Percentiles rank a stretch among this genome's conserved stretches.
These are phyloP conservation scores for Acanthosepion lycidas DNA, from an alignment of 2,888 invertebrate species.

Conservation along the genomic window DNA sequence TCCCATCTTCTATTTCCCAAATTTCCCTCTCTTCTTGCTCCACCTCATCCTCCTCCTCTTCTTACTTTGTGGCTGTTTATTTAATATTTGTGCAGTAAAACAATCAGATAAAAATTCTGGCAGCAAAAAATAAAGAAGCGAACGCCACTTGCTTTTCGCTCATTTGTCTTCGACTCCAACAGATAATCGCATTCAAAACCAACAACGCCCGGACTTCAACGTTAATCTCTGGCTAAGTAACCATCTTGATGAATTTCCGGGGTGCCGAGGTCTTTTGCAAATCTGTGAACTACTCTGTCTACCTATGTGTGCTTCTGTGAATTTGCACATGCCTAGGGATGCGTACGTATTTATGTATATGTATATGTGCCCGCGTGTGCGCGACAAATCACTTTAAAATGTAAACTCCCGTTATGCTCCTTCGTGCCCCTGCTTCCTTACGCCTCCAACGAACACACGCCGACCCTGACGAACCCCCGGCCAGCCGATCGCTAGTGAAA, in stretches of 20 bases:
- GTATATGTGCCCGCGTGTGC: neutral
- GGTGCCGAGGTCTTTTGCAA: neutral
- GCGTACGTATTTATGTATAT: neutral
- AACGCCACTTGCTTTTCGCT: neutral
- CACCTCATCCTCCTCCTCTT: neutral
- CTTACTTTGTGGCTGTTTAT: neutral
- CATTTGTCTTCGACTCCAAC: neutral
- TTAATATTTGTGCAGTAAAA: neutral
- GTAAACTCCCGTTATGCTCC: neutral
- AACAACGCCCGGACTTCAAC: neutral
- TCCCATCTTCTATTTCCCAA: neutral
- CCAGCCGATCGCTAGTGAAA: neutral
- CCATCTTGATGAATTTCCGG: conserved; percentile 2
- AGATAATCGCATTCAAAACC: neutral
- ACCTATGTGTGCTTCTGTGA: neutral
- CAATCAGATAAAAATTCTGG: neutral
- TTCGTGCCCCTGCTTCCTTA: neutral
- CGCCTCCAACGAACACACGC: neutral
- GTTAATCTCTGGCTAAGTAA: too few relatives aligned
- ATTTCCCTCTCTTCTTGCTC: neutral
- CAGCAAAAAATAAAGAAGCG: neutral
- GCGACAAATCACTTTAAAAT: neutral
- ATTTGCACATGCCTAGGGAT: neutral
- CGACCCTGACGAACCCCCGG: neutral
- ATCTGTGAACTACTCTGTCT: neutral